Evolutionary conservation across 2,113 vertebrate species (phyloP).

Genomic region (Mesembrinibis cayennensis): DNA sequence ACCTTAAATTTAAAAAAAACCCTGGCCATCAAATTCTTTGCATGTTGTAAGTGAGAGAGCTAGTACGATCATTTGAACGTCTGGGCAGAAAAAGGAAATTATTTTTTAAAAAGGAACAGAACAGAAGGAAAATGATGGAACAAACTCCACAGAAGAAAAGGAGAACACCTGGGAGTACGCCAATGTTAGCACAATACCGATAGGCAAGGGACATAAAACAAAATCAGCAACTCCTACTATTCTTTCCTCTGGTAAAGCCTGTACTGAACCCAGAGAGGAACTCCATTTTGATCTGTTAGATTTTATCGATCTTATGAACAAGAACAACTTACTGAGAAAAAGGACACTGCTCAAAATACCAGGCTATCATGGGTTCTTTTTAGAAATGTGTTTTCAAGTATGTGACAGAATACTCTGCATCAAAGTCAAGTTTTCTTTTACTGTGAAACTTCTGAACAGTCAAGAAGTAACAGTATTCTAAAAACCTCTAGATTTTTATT

Average conservation of each 20-base stretch:
- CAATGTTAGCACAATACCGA: not conserved
- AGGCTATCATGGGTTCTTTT: not conserved
- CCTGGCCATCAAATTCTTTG: not conserved
- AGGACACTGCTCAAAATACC: not conserved
- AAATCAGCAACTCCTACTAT: not conserved
- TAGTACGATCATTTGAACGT: not conserved
- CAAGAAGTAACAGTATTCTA: not conserved
- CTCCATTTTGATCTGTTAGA: not conserved
- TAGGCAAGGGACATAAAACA: not conserved
- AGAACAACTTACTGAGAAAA: not conserved
- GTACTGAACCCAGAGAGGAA: not conserved
- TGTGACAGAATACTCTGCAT: not conserved
- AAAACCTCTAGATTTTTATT: not conserved
- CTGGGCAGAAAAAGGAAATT: not conserved
- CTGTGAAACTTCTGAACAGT: not conserved
- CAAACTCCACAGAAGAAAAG: not conserved
- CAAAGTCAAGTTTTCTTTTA: not conserved
- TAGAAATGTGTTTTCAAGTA: not conserved
- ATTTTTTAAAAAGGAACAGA: not conserved
- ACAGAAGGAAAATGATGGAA: not conserved
- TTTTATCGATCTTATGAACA: not conserved
- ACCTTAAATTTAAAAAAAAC: not conserved
- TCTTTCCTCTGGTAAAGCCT: not conserved
- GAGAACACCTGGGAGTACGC: accelerated
- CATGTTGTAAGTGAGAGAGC: not conserved